Percentiles rank a stretch among this genome's conserved stretches.
These are phyloP conservation scores for Acanthosoma haemorrhoidale DNA, from an alignment of 2,888 invertebrate species.

Conservation along the genomic window DNA sequence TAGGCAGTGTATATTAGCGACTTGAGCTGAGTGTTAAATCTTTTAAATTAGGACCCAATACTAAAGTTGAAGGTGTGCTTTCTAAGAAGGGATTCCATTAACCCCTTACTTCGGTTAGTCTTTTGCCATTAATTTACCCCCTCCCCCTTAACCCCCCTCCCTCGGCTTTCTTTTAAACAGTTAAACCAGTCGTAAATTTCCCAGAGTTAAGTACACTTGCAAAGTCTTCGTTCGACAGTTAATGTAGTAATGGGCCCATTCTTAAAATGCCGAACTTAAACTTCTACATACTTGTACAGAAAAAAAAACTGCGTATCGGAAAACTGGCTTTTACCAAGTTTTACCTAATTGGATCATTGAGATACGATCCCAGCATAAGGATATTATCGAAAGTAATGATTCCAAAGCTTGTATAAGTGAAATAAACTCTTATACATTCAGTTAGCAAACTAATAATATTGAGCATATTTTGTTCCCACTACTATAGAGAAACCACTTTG, in stretches of 20 bases:
- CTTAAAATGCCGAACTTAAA: background rate
- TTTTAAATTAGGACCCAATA: background rate
- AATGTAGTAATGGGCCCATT: background rate
- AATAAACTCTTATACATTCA: too few species aligned
- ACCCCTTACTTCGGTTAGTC: background rate
- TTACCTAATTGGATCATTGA: too few species aligned
- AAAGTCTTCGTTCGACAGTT: background rate
- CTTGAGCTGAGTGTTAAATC: background rate
- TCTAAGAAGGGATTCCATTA: background rate
- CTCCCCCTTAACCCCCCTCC: too few species aligned
- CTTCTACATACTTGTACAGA: background rate
- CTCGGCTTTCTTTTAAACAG: background rate
- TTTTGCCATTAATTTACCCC: background rate
- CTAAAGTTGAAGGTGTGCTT: background rate
- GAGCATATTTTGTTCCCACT: too few species aligned
- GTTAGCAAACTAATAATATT: too few species aligned
- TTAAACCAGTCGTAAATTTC: conserved; percentile 2
- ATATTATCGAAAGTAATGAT: too few species aligned
- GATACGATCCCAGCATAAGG: too few species aligned
- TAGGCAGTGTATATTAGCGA: conserved; percentile 6
- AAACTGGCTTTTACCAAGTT: background rate
- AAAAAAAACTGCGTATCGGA: background rate
- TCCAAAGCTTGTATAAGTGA: too few species aligned
- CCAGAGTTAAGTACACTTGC: background rate
- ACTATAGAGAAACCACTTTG: too few species aligned